phyloP scores from a whole-genome alignment of 1,140 invertebrate genomes.

The Heterodera schachtii region DNA sequence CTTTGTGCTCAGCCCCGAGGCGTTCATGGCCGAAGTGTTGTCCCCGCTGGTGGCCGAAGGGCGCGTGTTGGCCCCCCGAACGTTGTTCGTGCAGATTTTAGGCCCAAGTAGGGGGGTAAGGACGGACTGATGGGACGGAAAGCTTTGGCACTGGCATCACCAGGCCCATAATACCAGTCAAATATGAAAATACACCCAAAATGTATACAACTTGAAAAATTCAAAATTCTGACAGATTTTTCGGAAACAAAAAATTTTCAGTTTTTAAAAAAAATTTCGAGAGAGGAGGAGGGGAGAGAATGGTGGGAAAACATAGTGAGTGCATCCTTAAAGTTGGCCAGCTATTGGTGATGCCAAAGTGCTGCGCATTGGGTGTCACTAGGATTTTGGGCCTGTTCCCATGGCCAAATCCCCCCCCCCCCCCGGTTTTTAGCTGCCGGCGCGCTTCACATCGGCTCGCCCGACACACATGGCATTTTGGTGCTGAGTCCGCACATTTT shows the following conservation, averaged over 20 bases:
- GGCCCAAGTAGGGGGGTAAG: conserved; percentile 28
- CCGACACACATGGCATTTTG: conserved; percentile 28
- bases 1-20: conserved; percentile 36
- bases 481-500: conserved; percentile 40
- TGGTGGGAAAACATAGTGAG: too few species aligned
- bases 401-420: too few species aligned
- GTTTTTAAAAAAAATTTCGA: too few species aligned
- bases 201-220: not conserved
- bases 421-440: not conserved
- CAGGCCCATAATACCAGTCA: too few species aligned
- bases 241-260: not conserved
- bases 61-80: conserved; percentile 42
- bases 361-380: too few species aligned
- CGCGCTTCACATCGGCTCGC: conserved; percentile 26
- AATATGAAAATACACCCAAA: conserved; percentile 22
- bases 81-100: conserved; percentile 45
- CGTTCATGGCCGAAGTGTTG: conserved; percentile 47
- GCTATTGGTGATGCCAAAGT: too few species aligned
- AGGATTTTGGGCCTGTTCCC: too few species aligned
- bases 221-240: conserved; percentile 4
- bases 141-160: too few species aligned
- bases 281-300: too few species aligned
- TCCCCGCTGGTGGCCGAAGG: conserved; percentile 35
- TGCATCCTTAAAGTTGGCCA: too few species aligned
- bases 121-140: too few species aligned